These are phyloP conservation scores for Etheostoma cragini DNA, from an alignment of 2,113 vertebrate genomes.

Conservation along the genomic window DNA sequence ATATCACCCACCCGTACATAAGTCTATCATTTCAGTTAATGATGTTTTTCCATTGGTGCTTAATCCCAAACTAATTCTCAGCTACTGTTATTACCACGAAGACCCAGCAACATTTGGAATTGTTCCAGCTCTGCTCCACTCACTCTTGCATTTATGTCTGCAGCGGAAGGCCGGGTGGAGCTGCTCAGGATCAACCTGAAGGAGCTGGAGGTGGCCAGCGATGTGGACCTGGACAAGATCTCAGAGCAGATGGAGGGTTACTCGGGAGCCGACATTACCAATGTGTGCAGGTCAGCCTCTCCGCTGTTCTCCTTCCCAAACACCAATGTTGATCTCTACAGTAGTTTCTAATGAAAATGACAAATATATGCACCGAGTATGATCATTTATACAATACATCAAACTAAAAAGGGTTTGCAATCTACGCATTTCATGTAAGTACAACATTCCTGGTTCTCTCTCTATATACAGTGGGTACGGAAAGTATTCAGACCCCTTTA, in stretches of 20 bases:
- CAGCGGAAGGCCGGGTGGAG: conserved; percentile 94
- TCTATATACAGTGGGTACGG: no score
- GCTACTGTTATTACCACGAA: background rate
- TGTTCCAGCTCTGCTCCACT: background rate
- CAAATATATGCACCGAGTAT: background rate
- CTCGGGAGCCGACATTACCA: conserved; percentile 98
- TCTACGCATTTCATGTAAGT: background rate
- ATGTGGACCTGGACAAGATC: conserved; percentile 94
- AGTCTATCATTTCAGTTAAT: background rate
- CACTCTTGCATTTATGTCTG: conserved; percentile 21
- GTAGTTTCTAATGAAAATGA: background rate
- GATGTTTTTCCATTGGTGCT: background rate
- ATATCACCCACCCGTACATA: no score
- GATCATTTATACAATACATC: background rate
- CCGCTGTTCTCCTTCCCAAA: background rate
- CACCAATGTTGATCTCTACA: background rate
- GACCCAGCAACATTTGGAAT: background rate
- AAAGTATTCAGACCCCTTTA: no score
- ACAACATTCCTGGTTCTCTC: no score
- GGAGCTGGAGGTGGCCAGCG: conserved; percentile 92
- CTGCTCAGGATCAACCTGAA: conserved; percentile 93
- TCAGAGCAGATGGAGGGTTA: conserved; percentile 97
- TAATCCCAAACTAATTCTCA: background rate
- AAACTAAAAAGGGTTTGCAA: background rate
- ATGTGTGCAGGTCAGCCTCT: conserved; percentile 92